Evolutionary conservation across 2,888 invertebrate species (phyloP).

Genomic region (Serrognathus titanus): DNA sequence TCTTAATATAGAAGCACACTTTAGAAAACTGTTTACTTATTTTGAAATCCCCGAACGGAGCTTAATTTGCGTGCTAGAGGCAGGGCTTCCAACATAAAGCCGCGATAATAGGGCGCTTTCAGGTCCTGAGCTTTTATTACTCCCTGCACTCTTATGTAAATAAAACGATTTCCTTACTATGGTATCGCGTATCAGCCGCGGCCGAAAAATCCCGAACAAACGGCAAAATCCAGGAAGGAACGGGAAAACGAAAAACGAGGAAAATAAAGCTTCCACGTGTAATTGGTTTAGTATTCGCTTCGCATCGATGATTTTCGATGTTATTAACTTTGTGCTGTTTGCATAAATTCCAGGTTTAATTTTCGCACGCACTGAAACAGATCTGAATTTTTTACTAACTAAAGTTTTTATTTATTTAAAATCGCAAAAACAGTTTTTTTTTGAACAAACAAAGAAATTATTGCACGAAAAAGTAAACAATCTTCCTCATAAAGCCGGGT

Average conservation of each 20-base stretch:
- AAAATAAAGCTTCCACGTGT: no score
- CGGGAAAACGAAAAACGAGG: background rate
- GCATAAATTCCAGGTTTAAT: no score
- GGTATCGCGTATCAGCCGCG: conserved; percentile 30
- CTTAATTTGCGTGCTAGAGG: conserved; percentile 32
- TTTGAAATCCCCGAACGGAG: conserved; percentile 29
- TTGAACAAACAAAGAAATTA: no score
- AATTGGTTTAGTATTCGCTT: no score
- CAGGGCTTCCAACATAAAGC: conserved; percentile 32
- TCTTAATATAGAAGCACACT: background rate
- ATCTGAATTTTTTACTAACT: no score
- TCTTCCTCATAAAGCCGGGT: background rate
- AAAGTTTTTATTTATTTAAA: no score
- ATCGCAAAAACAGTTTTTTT: no score
- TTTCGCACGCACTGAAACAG: no score
- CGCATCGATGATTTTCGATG: no score
- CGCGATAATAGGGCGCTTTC: conserved; percentile 33
- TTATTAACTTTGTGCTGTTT: no score
- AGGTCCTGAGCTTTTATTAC: conserved; percentile 26
- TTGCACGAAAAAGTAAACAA: background rate
- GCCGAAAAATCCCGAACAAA: background rate
- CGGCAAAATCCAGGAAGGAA: background rate
- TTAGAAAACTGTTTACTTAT: conserved; percentile 24
- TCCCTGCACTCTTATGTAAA: conserved; percentile 37
- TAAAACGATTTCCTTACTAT: conserved; percentile 43